phyloP scores from a whole-genome alignment of 2,888 invertebrate genomes.

The Luperina nickerlii region DNA sequence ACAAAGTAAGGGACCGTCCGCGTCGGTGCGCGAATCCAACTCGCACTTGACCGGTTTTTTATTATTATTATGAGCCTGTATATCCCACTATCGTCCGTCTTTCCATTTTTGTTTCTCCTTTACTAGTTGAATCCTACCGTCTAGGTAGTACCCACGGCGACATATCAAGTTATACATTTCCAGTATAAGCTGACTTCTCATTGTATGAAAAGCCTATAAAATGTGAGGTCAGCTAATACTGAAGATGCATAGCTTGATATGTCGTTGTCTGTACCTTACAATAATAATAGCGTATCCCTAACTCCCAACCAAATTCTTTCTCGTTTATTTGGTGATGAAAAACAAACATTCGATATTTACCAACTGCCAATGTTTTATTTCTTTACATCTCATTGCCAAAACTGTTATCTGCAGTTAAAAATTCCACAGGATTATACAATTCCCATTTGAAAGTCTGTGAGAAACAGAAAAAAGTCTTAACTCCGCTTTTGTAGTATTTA shows the following conservation, averaged over 20 bases:
- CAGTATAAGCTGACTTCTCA: too few relatives aligned
- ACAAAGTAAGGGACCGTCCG: too few relatives aligned
- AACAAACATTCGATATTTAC: neutral
- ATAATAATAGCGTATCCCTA: neutral
- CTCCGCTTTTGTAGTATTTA: slow-evolving; percentile 11
- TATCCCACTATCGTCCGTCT: too few relatives aligned
- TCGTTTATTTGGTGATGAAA: neutral
- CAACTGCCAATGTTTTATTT: neutral
- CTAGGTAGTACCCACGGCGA: too few relatives aligned
- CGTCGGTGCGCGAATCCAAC: too few relatives aligned
- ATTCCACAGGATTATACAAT: neutral
- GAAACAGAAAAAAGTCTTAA: slow-evolving; percentile 38
- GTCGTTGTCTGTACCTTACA: neutral
- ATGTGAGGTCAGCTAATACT: too few relatives aligned
- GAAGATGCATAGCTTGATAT: too few relatives aligned
- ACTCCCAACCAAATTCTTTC: neutral
- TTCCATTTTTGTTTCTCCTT: too few relatives aligned
- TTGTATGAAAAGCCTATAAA: too few relatives aligned
- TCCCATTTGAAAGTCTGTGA: neutral
- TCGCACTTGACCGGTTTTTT: too few relatives aligned
- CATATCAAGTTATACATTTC: too few relatives aligned
- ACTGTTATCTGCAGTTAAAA: slow-evolving; percentile 8
- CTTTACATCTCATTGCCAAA: slow-evolving; percentile 22
- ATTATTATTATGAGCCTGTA: neutral
- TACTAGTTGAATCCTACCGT: too few relatives aligned